phyloP scores from a whole-genome alignment of 2,113 vertebrate genomes.

The Propithecus coquereli region DNA sequence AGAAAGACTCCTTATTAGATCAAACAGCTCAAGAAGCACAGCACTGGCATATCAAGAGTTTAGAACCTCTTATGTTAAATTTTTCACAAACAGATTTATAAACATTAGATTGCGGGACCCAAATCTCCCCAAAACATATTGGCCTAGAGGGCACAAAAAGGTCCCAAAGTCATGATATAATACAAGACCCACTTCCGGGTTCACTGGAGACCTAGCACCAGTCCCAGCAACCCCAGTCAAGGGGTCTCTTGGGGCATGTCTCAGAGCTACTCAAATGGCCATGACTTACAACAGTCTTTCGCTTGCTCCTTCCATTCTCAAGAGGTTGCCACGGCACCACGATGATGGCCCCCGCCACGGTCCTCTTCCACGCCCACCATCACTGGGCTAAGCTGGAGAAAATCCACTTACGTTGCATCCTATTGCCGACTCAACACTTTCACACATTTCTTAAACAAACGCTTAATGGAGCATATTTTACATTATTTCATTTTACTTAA shows the following conservation, averaged over 20 bases:
- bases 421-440: neutral
- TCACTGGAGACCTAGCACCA: neutral
- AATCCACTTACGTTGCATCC: neutral
- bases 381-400: neutral
- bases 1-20: neutral
- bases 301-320: neutral
- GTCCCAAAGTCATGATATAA: neutral
- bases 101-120: neutral
- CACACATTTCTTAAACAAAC: neutral
- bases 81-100: neutral
- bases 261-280: neutral
- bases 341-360: neutral
- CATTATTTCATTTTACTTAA: neutral
- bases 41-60: fast-evolving
- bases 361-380: neutral
- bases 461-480: neutral
- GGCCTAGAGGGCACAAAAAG: neutral
- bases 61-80: neutral
- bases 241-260: neutral
- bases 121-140: neutral
- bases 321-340: fast-evolving
- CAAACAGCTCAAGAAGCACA: neutral
- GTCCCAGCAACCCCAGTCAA: neutral
- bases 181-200: neutral
- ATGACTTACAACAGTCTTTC: neutral